Evolutionary conservation across 2,888 invertebrate species (phyloP).

Genomic region (Nomada ferruginata): DNA sequence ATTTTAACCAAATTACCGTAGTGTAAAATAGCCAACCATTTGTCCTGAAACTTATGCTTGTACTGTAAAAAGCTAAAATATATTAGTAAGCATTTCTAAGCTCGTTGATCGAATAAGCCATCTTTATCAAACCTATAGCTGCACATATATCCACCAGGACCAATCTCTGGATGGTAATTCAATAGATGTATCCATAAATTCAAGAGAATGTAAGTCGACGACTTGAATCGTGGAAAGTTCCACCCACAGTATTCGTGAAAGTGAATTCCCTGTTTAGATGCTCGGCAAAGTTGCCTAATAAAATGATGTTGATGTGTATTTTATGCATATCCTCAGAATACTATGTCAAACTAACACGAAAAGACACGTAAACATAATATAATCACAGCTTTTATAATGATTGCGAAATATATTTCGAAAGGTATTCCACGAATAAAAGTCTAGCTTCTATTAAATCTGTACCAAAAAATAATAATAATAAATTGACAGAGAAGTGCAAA

Average conservation of each 20-base stretch:
- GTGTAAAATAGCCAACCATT: too few relatives aligned
- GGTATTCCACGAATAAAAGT: constrained; percentile 52
- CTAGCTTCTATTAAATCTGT: constrained; percentile 64
- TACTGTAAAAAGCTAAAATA: too few relatives aligned
- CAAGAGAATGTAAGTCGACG: constrained; percentile 8
- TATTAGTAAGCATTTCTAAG: neutral
- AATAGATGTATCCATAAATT: constrained; percentile 21
- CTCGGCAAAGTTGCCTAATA: constrained; percentile 18
- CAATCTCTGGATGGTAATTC: neutral
- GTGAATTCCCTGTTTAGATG: constrained; percentile 1
- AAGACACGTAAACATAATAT: neutral
- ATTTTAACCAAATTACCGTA: too few relatives aligned
- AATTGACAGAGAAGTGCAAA: constrained; percentile 52
- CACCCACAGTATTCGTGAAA: constrained; percentile 7
- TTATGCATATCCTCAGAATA: neutral
- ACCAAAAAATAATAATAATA: constrained; percentile 27
- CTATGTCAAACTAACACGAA: constrained; percentile 22
- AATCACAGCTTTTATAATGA: constrained; percentile 31
- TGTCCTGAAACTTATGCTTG: too few relatives aligned
- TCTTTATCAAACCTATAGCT: too few relatives aligned
- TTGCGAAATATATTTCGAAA: constrained; percentile 47
- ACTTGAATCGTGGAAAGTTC: constrained; percentile 8
- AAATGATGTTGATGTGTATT: neutral
- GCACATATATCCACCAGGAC: too few relatives aligned
- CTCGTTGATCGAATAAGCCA: neutral